Evolutionary conservation across 2,113 vertebrate species (phyloP).

Genomic region (Leucoraja erinaceus): DNA sequence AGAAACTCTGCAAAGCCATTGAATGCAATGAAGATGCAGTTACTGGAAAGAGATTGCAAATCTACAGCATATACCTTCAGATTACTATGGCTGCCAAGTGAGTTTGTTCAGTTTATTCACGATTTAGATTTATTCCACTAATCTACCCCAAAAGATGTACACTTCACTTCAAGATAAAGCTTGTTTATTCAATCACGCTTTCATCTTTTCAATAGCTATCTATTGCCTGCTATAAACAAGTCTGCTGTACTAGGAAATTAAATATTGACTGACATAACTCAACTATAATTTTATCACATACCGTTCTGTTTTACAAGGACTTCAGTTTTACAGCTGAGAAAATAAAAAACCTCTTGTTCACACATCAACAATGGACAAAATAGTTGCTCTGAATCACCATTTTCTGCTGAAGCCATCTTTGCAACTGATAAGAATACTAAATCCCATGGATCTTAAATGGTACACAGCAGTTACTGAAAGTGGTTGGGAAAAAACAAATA

Average conservation of each 20-base stretch:
- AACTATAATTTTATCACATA: slow-evolving; percentile 13
- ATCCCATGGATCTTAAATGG: not conserved
- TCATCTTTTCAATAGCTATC: slow-evolving; percentile 26
- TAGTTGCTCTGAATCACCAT: not conserved
- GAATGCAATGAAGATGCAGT: not conserved
- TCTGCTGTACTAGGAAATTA: slow-evolving; percentile 30
- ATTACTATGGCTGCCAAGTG: slow-evolving; percentile 10
- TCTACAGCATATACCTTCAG: not conserved
- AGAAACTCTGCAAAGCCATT: not conserved
- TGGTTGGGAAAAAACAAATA: not conserved
- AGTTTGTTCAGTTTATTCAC: not conserved
- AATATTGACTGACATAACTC: slow-evolving; percentile 36
- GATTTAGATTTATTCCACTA: not conserved
- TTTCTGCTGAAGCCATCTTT: not conserved
- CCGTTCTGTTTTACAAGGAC: not conserved
- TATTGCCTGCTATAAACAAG: slow-evolving; percentile 22
- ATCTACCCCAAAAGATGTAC: slow-evolving; percentile 22
- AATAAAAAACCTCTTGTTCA: slow-evolving; percentile 21
- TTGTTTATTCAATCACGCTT: slow-evolving; percentile 22
- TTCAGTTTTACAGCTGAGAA: slow-evolving; percentile 15
- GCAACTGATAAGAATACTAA: not conserved
- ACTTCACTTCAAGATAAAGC: slow-evolving; percentile 18
- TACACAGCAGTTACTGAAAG: no score
- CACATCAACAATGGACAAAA: slow-evolving; percentile 33
- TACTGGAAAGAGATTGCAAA: not conserved